Evolutionary conservation across 2,888 invertebrate species (phyloP), one percentile per base, ranked within the genome.

Genomic region (Apodemia mormo): DNA sequence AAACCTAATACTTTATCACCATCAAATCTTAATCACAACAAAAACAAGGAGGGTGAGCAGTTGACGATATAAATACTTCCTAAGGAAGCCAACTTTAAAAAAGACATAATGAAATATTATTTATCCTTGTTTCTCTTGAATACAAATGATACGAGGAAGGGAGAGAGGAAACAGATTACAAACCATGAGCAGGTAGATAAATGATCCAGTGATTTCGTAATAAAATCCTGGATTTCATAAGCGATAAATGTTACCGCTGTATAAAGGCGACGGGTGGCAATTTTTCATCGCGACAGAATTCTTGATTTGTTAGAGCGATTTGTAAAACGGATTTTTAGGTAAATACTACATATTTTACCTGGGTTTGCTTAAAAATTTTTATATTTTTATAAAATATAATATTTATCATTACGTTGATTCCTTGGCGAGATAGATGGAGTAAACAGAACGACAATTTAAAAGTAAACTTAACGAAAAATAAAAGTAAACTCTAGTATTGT

Each of bases 151-250:
- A 2, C 7, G 61, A 61, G 61, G 33, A 30, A 61, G 61, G 5
- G 61, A 61, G 33, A 61, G 10, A 33, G 61, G 33, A 61, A 61
- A 61, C 33, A 61, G 61, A 61, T 61, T 61, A 61, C 61, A 49
- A 14, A 61, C 61, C 61, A 61, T 72, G 73, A 73, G 72, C 73
- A 73, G 73, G 74, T 74, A 75, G 75, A 75, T 74, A 75, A 76
- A 77, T 76, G 72, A 74, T 70, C 61, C 61, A 30, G 73, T 75
- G 75, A 76, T 76, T 74, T 70, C 71, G 72, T 76, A 78, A 81
- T 78, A 78, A 79, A 79, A 78, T 76, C 77, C 77, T 74, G 75
- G 71, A 73, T 74, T 76, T 76, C 74, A 76, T 77, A 78, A 76
- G 76, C 76, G 76, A 76, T 74, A 76, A 77, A 75, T 73, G 69